Evolutionary conservation across 2,113 vertebrate species (phyloP).

Genomic region (Cinclus mexicanus): DNA sequence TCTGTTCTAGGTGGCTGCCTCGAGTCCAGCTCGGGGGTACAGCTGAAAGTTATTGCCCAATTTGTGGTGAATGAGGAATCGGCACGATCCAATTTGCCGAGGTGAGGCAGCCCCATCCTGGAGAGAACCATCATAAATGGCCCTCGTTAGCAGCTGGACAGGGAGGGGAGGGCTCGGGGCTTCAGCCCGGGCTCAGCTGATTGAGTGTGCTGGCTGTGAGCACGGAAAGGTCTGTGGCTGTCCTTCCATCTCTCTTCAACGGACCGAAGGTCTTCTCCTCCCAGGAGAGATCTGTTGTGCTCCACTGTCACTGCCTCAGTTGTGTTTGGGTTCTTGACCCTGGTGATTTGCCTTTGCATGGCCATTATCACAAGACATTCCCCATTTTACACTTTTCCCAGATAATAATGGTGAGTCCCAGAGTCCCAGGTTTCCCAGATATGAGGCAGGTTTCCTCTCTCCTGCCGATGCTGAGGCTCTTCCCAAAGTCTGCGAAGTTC

Average conservation of each 20-base stretch:
- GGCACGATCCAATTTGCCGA: neutral
- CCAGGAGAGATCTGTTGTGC: rapidly evolving
- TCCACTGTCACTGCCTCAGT: neutral
- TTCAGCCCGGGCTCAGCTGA: neutral
- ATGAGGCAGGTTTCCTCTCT: rapidly evolving
- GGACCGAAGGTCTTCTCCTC: neutral
- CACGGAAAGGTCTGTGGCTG: neutral
- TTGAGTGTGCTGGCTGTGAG: neutral
- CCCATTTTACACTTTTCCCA: neutral
- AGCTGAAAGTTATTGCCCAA: neutral
- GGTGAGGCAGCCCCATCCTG: neutral
- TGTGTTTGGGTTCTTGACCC: neutral
- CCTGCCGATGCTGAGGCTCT: neutral
- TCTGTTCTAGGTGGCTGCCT: neutral
- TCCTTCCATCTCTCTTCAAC: neutral
- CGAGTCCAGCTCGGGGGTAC: neutral
- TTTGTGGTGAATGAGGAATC: neutral
- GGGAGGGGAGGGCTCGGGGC: neutral
- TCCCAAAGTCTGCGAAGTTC: neutral
- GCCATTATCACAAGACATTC: neutral
- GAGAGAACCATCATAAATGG: neutral
- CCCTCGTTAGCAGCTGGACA: neutral
- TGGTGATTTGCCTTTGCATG: neutral
- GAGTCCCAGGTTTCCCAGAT: rapidly evolving
- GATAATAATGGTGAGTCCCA: rapidly evolving